Conservation (phyloP, 2,797 vertebrate genomes). For the Xenopus petersii region DNA sequence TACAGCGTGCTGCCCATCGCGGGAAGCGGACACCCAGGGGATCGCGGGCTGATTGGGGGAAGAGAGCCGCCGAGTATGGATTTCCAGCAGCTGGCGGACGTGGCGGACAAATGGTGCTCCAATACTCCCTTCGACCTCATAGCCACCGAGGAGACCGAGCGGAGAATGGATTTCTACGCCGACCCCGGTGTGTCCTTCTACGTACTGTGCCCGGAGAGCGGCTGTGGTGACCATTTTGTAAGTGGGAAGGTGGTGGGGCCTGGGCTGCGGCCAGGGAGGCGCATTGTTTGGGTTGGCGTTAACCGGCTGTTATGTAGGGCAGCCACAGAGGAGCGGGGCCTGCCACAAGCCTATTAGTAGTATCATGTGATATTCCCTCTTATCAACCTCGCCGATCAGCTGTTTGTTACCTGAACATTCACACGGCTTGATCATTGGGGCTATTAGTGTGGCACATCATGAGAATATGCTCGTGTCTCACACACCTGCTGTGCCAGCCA, state of each 20-base stretch:
- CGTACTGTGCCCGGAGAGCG: conserved; percentile 86
- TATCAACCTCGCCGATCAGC: no score
- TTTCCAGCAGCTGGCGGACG: conserved; percentile 94
- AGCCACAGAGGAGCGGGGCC: no score
- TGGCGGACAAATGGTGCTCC: conserved; percentile 93
- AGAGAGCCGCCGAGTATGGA: conserved; percentile 69
- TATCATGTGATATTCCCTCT: no score
- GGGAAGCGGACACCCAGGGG: not conserved
- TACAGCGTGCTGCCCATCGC: not conserved
- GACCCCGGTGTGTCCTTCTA: conserved; percentile 96
- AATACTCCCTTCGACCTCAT: conserved; percentile 94
- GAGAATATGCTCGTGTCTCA: no score
- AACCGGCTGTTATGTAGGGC: no score
- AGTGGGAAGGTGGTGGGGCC: conserved; percentile 60
- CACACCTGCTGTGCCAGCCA: no score
- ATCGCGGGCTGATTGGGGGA: conserved; percentile 26
- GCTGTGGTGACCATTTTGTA: conserved; percentile 91
- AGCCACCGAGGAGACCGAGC: conserved; percentile 90
- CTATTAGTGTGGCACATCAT: no score
- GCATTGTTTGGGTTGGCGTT: no score
- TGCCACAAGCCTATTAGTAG: no score
- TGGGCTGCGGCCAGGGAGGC: not conserved
- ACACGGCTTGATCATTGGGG: no score
- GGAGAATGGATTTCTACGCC: conserved; percentile 95
- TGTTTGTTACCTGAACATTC: no score